Evolutionary conservation across 2,113 vertebrate species (phyloP).

Genomic region (Murina feae): DNA sequence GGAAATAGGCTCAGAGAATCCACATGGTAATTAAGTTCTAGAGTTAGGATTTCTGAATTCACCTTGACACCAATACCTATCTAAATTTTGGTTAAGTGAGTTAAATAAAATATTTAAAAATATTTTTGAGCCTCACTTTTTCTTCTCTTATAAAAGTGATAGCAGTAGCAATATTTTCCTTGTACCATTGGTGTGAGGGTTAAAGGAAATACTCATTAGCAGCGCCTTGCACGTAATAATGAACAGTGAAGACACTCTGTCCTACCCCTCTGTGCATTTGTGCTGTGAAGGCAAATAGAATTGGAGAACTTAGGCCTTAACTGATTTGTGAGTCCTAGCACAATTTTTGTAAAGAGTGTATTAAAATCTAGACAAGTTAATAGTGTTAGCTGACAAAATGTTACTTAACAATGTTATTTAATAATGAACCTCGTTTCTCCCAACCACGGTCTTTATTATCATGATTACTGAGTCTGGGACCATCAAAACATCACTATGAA

Average conservation of each 20-base stretch:
- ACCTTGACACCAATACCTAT: neutral
- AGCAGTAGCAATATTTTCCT: neutral
- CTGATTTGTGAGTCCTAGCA: neutral
- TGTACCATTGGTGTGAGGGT: neutral
- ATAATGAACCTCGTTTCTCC: neutral
- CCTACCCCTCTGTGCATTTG: neutral
- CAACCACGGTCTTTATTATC: conserved; percentile 16
- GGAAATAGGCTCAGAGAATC: neutral
- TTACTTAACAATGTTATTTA: conserved; percentile 4
- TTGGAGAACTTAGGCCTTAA: conserved; percentile 16
- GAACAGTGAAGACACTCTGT: neutral
- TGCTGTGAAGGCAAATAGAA: neutral
- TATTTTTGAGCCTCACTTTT: neutral
- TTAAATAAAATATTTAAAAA: conserved; percentile 15
- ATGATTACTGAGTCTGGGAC: neutral
- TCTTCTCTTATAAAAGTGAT: neutral
- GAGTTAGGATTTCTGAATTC: conserved; percentile 37
- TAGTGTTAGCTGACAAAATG: conserved; percentile 27
- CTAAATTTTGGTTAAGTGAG: conserved; percentile 24
- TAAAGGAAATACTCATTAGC: neutral
- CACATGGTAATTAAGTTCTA: neutral
- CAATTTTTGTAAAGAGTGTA: neutral
- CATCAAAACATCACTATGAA: conserved; percentile 7
- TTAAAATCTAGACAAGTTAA: conserved; percentile 21
- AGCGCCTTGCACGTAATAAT: neutral